Base-by-base conservation (phyloP, 2,888 invertebrate species). In the Oscheius myriophilus region DNA sequence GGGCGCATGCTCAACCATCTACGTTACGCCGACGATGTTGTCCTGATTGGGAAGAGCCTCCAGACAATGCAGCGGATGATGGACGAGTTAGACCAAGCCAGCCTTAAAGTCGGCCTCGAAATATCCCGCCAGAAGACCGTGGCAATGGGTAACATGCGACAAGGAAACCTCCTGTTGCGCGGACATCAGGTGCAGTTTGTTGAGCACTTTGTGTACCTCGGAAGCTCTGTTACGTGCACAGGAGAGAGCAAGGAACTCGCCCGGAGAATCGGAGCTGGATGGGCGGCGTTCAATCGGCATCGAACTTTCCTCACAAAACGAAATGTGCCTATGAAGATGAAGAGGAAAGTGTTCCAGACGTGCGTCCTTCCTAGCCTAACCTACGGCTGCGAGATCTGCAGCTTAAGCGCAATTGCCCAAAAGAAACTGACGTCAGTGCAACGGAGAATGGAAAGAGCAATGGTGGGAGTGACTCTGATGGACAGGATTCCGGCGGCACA, bases 11-110 rank as follows among this genome's bases (percentile, higher is more conserved):
- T 73, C 2, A 45, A 39, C 16, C 39, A 72, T 45, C 67, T 72
- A 3, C 58, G 72, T 21, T 73, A 69, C 58, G 72, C 73, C 18
- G 72, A 73, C 43, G 73, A 73, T 51, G 61, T 73, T 25, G 72
- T 72, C 14, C 57, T 73, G n/a, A n/a, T n/a, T n/a, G n/a, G n/a
- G n/a, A n/a, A n/a, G n/a, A n/a, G n/a, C n/a, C n/a, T n/a, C n/a
- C n/a, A n/a, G n/a, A n/a, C n/a, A n/a, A n/a, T 46, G 2, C 39
- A 46, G 25, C n/a, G 14, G n/a, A 72, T 72, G 71, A 23, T 71
- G 12, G 26, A 57, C 11, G 55, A 71, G 45, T 46, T 72, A 18
- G 51, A 57, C 9, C 21, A 23, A 14, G 45, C 14, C 1, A 61
- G 66, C 26, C 18, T 18, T 14, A 21, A 39, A 33, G 26, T 52